Conservation (phyloP, 2,888 invertebrate genomes). For the Zelleria hepariella region DNA sequence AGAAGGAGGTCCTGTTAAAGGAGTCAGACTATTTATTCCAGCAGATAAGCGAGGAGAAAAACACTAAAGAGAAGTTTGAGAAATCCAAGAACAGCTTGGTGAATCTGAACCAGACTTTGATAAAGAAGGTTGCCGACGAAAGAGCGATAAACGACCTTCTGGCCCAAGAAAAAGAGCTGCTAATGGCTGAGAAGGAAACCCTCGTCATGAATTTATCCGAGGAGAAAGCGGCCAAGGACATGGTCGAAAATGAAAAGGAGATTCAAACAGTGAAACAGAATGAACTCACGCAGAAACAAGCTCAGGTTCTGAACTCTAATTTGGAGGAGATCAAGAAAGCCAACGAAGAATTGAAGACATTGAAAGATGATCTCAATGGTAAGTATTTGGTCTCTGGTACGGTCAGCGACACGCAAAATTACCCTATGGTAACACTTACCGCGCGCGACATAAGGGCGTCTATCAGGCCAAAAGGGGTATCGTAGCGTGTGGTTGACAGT, state of each 20-base stretch:
- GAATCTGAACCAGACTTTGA: constrained; percentile 12
- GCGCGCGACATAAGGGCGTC: no score
- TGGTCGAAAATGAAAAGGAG: constrained; percentile 23
- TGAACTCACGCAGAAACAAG: constrained; percentile 20
- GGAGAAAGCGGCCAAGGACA: constrained; percentile 25
- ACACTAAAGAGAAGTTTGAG: constrained; percentile 18
- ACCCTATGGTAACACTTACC: no score
- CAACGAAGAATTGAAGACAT: constrained; percentile 17
- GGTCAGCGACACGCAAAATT: no score
- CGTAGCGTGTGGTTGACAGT: no score
- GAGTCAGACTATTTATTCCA: constrained; percentile 26
- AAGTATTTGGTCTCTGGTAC: no score
- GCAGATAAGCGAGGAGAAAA: constrained; percentile 30
- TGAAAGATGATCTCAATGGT: constrained; percentile 28
- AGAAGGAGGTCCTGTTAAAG: constrained; percentile 1
- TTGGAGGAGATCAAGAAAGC: constrained; percentile 21
- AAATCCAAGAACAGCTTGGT: constrained; percentile 13
- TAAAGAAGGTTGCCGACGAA: constrained; percentile 10
- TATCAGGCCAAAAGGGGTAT: no score
- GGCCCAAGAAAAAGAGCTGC: constrained; percentile 3
- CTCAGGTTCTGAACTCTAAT: constrained; percentile 18
- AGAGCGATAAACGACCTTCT: constrained; percentile 2
- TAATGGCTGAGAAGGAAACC: constrained; percentile 12
- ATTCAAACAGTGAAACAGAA: constrained; percentile 13
- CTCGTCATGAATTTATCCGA: constrained; percentile 17